Conservation (phyloP, 2,113 vertebrate genomes). For the Lipotes vexillifer region DNA sequence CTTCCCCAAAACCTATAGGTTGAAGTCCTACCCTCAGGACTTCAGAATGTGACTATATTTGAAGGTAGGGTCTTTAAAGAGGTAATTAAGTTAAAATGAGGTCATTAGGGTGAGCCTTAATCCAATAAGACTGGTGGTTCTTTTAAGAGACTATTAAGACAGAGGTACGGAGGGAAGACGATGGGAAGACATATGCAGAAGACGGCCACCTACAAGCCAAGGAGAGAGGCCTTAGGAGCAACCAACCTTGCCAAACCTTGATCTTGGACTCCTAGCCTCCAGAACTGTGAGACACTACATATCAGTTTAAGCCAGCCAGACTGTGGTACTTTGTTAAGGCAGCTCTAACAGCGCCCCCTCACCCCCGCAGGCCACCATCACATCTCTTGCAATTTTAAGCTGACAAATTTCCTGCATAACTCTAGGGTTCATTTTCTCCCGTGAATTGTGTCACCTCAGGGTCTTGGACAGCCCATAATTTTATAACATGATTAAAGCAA, state of each 20-base stretch:
- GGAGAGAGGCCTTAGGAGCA: neutral
- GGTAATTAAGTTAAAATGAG: neutral
- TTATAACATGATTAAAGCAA: slow-evolving; percentile 32
- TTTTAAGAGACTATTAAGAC: neutral
- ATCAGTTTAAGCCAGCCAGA: neutral
- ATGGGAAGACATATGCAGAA: neutral
- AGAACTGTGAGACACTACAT: neutral
- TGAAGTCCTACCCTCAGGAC: neutral
- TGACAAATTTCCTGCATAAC: neutral
- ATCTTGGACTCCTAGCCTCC: neutral
- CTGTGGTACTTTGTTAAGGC: neutral
- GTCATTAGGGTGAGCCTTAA: neutral
- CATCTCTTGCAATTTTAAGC: neutral
- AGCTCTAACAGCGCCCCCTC: neutral
- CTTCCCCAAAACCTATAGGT: neutral
- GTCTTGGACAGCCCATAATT: slow-evolving; percentile 33
- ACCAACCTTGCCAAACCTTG: neutral
- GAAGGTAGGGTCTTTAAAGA: neutral
- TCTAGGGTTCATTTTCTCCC: neutral
- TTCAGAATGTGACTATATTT: neutral
- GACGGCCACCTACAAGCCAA: neutral
- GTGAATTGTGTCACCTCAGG: neutral
- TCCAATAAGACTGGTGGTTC: neutral
- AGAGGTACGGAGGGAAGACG: neutral
- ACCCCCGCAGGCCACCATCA: neutral